phyloP scores from a whole-genome alignment of 2,113 vertebrate species.

The Syngnathoides biaculeatus region DNA sequence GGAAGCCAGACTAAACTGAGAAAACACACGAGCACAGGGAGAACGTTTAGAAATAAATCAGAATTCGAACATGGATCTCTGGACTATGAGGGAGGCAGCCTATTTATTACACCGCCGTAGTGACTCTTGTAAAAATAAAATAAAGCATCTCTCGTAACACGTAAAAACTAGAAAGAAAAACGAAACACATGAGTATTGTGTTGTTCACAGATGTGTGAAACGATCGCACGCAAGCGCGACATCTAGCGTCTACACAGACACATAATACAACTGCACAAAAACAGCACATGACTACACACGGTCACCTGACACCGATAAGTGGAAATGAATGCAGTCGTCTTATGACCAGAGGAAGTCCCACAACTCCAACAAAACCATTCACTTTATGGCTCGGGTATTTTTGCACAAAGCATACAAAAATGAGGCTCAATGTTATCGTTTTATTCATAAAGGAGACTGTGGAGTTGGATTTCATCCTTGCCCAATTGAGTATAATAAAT shows the following conservation, averaged over 20 bases:
- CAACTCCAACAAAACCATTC: background rate
- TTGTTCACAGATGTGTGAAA: too few relatives aligned
- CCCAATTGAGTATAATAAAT: background rate
- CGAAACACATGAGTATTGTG: too few relatives aligned
- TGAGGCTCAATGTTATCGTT: background rate
- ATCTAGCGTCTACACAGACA: background rate
- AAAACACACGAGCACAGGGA: too few relatives aligned
- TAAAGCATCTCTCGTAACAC: too few relatives aligned
- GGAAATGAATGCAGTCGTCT: constrained; percentile 63
- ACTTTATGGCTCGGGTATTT: background rate
- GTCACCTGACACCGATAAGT: constrained; percentile 68
- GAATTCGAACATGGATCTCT: too few relatives aligned
- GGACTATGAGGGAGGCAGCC: too few relatives aligned
- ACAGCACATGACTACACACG: constrained; percentile 58
- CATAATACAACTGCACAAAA: background rate
- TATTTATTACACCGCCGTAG: too few relatives aligned
- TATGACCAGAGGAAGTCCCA: constrained; percentile 58
- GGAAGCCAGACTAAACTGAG: too few relatives aligned
- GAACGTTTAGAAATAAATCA: too few relatives aligned
- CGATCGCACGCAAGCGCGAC: background rate
- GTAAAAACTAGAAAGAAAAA: too few relatives aligned
- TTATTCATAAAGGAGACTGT: background rate
- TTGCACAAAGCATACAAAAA: background rate
- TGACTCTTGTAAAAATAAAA: too few relatives aligned
- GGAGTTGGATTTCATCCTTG: background rate